Conservation (phyloP, 2,888 invertebrate species). For the Lochmaea crataegi region DNA sequence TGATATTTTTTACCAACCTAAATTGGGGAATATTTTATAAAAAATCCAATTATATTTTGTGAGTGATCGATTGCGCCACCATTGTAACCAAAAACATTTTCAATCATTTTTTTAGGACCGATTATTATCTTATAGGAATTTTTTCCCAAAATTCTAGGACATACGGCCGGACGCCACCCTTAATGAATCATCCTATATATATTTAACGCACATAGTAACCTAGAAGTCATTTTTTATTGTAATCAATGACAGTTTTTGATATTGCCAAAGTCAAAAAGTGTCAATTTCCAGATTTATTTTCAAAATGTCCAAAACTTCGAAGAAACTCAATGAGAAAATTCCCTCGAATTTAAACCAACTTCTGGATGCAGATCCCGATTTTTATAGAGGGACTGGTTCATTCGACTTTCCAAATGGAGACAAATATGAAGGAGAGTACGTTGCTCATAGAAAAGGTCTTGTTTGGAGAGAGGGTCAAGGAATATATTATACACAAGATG, state of each 20-base stretch:
- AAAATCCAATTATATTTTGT: too few relatives aligned
- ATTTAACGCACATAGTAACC: too few relatives aligned
- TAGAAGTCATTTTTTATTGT: neutral
- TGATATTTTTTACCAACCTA: too few relatives aligned
- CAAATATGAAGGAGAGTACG: constrained; percentile 70
- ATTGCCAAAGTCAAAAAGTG: neutral
- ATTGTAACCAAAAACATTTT: too few relatives aligned
- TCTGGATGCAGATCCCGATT: constrained; percentile 46
- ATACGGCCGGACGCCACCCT: too few relatives aligned
- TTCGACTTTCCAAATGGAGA: constrained; percentile 72
- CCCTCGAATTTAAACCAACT: constrained; percentile 9
- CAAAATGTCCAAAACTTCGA: constrained; percentile 1
- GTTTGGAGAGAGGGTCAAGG: constrained; percentile 65
- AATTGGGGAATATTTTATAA: too few relatives aligned
- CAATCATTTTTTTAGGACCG: too few relatives aligned
- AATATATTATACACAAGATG: constrained; percentile 70
- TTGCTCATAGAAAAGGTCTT: constrained; percentile 67
- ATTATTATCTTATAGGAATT: too few relatives aligned
- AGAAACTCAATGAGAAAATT: neutral
- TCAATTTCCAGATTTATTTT: neutral
- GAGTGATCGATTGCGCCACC: too few relatives aligned
- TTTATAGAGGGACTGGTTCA: constrained; percentile 52
- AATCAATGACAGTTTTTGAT: neutral
- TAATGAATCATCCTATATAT: too few relatives aligned
- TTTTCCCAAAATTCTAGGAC: too few relatives aligned